Base-by-base conservation (phyloP, 2,113 vertebrate species). In the Parus major region DNA sequence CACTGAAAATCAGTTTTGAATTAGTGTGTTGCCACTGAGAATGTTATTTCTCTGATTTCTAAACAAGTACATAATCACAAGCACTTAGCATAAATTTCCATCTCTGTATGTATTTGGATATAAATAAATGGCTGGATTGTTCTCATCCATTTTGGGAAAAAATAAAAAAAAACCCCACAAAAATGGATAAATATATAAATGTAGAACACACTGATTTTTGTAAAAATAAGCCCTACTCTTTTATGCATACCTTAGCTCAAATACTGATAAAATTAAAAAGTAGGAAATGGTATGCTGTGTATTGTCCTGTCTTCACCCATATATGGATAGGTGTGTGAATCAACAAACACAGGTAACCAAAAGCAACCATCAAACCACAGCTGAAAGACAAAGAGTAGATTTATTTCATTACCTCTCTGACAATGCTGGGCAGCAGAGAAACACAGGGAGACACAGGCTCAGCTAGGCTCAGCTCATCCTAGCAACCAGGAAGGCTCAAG, bases 401-500 rank as follows among this genome's bases (percentile, higher is more conserved):
- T n/a, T 60, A 42, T 82, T 82, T 42, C 31, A 60, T 23, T 60
- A 8, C 25, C 12, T 42, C 7, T 1, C 15, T 70, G 24, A 24
- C 24, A 41, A 35, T 13, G 11, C 24, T 13, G 17, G 36, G 36
- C 25, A 70, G 36, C 46, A 60, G 31, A 42, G 36, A 12, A 44
- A 50, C 55, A 42, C 2, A 1, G 24, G 11, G 11, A 11, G 9
- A 41, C 65, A 35, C 12, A 50, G 24, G 16, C 31, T 42, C 2
- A 0, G 4, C 12, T 28, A n/a, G 19, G 20, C 24, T 70, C 46
- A 24, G 31, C 29, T 60, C 65, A 50, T 50, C 24, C 55, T 22
- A 15, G 46, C 0, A 0, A 27, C 9, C 25, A 50, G 31, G 27
- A 21, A 52, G 31, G 11, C 25, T 44, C 44, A 68, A 44, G 17